Conservation (phyloP, 2,797 vertebrate species). For the Coendou prehensilis region DNA sequence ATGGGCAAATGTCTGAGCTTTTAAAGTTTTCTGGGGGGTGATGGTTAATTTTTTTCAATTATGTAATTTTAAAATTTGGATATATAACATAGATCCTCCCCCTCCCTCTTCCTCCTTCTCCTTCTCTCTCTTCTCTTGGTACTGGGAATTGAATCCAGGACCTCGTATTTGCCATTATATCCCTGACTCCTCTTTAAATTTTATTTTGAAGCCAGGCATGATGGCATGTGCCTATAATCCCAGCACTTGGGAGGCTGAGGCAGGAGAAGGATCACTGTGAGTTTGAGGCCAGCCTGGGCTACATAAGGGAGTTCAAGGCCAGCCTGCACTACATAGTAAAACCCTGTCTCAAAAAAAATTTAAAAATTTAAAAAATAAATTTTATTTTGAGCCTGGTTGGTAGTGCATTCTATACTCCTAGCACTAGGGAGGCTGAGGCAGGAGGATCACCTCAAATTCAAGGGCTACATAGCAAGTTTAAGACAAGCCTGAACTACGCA, state of each 20-base stretch:
- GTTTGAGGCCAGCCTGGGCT: no score
- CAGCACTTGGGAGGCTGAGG: no score
- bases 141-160: not conserved
- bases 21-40: not conserved
- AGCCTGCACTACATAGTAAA: no score
- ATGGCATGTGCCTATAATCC: no score
- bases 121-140: not conserved
- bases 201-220: no score
- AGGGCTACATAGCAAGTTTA: no score
- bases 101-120: not conserved
- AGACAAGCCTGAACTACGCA: not conserved
- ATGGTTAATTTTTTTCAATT: not conserved
- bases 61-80: not conserved
- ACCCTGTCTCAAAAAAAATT: no score
- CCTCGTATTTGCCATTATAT: not conserved
- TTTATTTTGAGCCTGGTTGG: not conserved
- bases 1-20: not conserved
- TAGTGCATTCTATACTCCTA: not conserved
- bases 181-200: not conserved
- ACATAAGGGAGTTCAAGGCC: no score
- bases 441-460: no score
- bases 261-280: no score
- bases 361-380: no score
- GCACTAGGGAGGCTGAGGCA: no score
- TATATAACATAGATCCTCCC: not conserved